These are phyloP conservation scores for Lepus timidus DNA, from an alignment of 2,113 vertebrate genomes.

Conservation along the genomic window DNA sequence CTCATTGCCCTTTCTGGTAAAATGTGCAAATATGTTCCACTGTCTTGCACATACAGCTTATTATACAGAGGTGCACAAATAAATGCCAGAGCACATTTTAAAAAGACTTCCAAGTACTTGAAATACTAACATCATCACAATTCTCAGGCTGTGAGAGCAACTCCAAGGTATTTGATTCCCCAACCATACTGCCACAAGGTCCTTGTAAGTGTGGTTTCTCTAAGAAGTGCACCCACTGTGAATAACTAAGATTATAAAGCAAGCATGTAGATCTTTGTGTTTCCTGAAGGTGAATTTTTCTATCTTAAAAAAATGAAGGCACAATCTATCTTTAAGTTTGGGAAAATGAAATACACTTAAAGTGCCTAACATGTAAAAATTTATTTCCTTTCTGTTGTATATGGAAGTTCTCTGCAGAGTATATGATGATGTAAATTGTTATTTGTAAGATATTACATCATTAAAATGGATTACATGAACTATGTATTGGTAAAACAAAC, in stretches of 20 bases:
- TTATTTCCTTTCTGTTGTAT: constrained; percentile 18
- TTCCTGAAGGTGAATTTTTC: not conserved
- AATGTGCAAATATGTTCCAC: not conserved
- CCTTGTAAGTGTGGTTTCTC: not conserved
- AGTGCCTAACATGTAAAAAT: not conserved
- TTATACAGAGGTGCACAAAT: not conserved
- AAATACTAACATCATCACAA: not conserved
- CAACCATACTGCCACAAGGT: not conserved
- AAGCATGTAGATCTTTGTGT: not conserved
- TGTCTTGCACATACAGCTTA: not conserved
- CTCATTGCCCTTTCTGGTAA: not conserved
- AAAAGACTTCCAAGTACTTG: constrained; percentile 46
- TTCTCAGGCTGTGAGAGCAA: not conserved
- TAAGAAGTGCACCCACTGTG: not conserved
- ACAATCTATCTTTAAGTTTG: constrained; percentile 2
- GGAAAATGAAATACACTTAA: constrained; percentile 54
- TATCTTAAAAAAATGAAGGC: not conserved
- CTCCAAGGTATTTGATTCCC: not conserved
- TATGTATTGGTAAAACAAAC: not conserved
- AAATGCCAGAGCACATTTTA: not conserved
- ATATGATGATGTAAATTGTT: not conserved
- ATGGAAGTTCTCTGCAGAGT: constrained; percentile 38
- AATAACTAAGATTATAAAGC: constrained; percentile 30
- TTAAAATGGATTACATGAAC: not conserved
- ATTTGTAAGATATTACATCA: constrained; percentile 9